Percentiles rank a stretch among this genome's conserved stretches.
Evolutionary conservation across 2,888 invertebrate species (phyloP).

Genomic region (Operophtera brumata): DNA sequence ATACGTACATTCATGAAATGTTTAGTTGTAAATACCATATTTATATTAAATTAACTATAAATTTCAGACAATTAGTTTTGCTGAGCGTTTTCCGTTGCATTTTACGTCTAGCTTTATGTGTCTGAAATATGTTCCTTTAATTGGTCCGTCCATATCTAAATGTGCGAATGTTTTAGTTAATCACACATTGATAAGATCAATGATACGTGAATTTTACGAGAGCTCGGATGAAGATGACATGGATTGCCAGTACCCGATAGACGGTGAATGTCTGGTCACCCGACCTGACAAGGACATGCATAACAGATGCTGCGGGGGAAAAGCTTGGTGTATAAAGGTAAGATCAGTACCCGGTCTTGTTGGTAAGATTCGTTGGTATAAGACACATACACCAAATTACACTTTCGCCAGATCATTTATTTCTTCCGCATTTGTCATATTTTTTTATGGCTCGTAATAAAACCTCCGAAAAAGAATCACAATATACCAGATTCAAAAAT

Average conservation of each 20-base stretch:
- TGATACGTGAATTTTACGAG: conserved; percentile 73
- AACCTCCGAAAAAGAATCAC: too few species aligned
- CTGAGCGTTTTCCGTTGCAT: not conserved
- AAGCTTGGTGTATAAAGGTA: conserved; percentile 93
- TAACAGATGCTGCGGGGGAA: conserved; percentile 91
- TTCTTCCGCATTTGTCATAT: too few species aligned
- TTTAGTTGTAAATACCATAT: too few species aligned
- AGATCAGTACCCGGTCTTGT: too few species aligned
- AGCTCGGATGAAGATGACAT: conserved; percentile 74
- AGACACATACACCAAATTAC: too few species aligned
- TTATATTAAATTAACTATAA: too few species aligned
- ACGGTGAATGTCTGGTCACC: conserved; percentile 63
- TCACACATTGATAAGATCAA: conserved; percentile 42
- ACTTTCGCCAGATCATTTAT: too few species aligned
- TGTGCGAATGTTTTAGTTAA: conserved; percentile 16
- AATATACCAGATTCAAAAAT: too few species aligned
- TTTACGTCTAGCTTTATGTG: not conserved
- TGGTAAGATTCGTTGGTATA: too few species aligned
- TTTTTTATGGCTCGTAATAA: too few species aligned
- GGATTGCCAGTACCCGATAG: conserved; percentile 68
- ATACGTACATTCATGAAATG: too few species aligned
- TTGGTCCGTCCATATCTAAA: not conserved
- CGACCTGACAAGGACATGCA: conserved; percentile 84
- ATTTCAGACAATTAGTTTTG: not conserved
- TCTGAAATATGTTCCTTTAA: not conserved